phyloP scores from a whole-genome alignment of 92 coral and sea anemone genomes.

The Porites rus region DNA sequence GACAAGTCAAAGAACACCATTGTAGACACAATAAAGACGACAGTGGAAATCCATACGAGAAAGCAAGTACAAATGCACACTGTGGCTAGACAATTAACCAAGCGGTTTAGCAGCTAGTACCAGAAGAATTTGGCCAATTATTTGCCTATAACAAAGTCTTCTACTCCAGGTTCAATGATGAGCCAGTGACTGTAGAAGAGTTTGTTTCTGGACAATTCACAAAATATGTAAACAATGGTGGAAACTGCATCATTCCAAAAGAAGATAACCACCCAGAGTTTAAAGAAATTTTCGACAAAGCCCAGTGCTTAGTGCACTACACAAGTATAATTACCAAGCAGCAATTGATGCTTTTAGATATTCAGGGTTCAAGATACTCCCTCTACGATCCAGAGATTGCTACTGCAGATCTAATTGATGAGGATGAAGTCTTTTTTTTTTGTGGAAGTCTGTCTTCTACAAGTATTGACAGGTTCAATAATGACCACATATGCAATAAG shows the following conservation, averaged over 20 bases:
- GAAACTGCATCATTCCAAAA: slow-evolving; percentile 51
- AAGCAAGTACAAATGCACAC: slow-evolving; percentile 85
- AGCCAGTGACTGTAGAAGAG: slow-evolving; percentile 81
- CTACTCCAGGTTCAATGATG: slow-evolving; percentile 54
- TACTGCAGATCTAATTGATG: slow-evolving; percentile 47
- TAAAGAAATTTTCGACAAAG: slow-evolving; percentile 70
- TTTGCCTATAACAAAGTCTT: slow-evolving; percentile 71
- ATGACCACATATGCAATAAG: slow-evolving; percentile 66
- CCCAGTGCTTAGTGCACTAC: slow-evolving; percentile 70
- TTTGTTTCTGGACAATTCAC: slow-evolving; percentile 74
- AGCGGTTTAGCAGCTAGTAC: slow-evolving; percentile 55
- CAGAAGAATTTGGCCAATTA: slow-evolving; percentile 69
- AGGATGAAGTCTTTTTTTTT: slow-evolving; percentile 69
- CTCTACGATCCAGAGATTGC: slow-evolving; percentile 82
- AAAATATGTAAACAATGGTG: slow-evolving; percentile 73
- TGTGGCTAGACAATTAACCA: slow-evolving; percentile 71
- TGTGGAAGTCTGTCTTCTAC: slow-evolving; percentile 75
- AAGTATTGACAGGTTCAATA: slow-evolving; percentile 61
- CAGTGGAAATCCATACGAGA: slow-evolving; percentile 66
- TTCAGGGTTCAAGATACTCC: slow-evolving; percentile 77
- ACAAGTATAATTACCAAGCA: slow-evolving; percentile 43
- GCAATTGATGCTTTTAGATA: slow-evolving; percentile 71
- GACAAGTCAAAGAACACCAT: slow-evolving; percentile 62
- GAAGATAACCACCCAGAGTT: slow-evolving; percentile 46
- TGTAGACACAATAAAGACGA: slow-evolving; percentile 48